phyloP scores from a whole-genome alignment of 1,140 invertebrate species.

The Cardiocondyla obscurior region DNA sequence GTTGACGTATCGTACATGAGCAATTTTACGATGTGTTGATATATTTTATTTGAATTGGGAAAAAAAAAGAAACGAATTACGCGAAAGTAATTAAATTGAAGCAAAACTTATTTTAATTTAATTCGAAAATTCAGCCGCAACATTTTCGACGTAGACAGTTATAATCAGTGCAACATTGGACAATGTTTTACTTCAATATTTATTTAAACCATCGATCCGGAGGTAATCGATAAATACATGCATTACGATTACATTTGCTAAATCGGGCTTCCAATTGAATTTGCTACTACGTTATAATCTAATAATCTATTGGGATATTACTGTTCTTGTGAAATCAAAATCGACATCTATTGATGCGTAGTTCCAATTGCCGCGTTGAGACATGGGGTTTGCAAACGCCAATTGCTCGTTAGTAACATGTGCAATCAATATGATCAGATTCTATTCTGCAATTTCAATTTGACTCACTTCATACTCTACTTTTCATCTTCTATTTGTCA shows the following conservation, averaged over 20 bases:
- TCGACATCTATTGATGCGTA: constrained; percentile 10
- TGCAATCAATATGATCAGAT: constrained; percentile 5
- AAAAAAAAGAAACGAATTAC: neutral
- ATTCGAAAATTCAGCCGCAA: constrained; percentile 13
- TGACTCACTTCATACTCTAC: neutral
- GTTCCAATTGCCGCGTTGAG: constrained; percentile 24
- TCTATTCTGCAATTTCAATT: neutral
- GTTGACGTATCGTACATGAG: neutral
- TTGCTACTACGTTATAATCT: constrained; percentile 7
- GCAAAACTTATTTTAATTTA: neutral
- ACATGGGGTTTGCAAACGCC: neutral
- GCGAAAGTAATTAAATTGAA: too few species aligned
- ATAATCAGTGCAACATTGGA: neutral
- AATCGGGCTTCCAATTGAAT: constrained; percentile 29
- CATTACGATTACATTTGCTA: constrained; percentile 25
- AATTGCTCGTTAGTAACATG: constrained; percentile 57
- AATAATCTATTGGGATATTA: constrained; percentile 13
- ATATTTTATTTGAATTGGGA: neutral
- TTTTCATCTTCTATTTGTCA: neutral
- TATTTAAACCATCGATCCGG: neutral
- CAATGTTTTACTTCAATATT: neutral
- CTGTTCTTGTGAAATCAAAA: constrained; percentile 58
- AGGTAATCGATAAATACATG: neutral
- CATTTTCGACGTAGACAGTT: neutral
- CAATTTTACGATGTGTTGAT: neutral